Conservation (phyloP, 2,113 vertebrate species). For the Trochalopteron elliotii region DNA sequence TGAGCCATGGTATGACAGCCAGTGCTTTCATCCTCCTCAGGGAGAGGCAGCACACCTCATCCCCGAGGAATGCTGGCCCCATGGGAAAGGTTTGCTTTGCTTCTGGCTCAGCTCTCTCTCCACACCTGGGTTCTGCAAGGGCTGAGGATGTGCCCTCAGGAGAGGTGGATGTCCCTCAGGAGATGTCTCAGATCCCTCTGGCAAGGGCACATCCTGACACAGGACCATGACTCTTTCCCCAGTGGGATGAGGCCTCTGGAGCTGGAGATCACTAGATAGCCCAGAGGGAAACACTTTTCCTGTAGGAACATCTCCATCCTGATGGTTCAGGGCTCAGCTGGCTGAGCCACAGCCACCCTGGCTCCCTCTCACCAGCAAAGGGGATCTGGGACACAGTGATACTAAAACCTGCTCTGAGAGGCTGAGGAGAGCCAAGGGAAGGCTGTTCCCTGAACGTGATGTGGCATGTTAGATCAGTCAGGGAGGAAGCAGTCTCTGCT, state of each 20-base stretch:
- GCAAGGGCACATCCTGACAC: not conserved
- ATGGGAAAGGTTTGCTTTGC: not conserved
- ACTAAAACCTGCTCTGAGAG: not conserved
- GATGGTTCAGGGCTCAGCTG: not conserved
- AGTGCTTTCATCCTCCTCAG: not conserved
- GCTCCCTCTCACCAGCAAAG: not conserved
- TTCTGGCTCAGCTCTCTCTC: not conserved
- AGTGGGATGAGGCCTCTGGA: not conserved
- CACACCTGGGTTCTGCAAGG: not conserved
- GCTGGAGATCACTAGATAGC: not conserved
- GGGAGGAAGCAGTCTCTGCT: not conserved
- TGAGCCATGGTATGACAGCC: not conserved
- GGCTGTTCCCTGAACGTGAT: not conserved
- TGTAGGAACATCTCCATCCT: not conserved
- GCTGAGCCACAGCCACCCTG: not conserved
- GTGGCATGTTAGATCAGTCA: not conserved
- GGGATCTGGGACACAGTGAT: not conserved
- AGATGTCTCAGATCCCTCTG: not conserved
- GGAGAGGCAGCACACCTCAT: not conserved
- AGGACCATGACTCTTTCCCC: fast-evolving
- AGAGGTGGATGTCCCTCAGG: not conserved
- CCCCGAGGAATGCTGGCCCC: not conserved
- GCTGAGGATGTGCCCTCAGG: not conserved
- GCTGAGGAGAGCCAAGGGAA: not conserved
- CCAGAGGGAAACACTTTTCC: not conserved